Base-by-base conservation (phyloP, 1,140 invertebrate genomes). In the Arion vulgaris region DNA sequence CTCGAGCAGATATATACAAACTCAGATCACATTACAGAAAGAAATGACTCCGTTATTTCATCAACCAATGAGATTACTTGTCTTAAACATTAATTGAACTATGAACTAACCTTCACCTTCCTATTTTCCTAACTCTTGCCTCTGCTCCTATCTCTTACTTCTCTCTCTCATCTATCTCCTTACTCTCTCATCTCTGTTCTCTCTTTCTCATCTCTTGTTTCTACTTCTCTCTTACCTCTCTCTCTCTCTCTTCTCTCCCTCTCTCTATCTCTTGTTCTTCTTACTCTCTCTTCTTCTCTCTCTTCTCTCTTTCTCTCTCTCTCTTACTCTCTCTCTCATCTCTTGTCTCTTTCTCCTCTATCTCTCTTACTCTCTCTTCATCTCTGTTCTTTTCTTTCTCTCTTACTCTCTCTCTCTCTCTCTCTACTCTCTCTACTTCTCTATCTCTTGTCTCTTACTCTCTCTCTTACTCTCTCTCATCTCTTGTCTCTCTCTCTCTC, bases 231-330 rank as follows among this genome's bases (percentile, higher is more conserved):
- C n/a, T n/a, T 72, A 7, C 69, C 34, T 32, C 69, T 34, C 7
- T n/a, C 26, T 32, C 32, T 34, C 34, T n/a, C 26, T 72, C 69
- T 34, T 72, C 32, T 34, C 34, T n/a, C 34, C 26, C 32, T 72
- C 34, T 32, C 34, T 72, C 69, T 19, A 7, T 32, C 34, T 72
- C 69, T 72, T 72, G 17, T 72, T 72, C 69, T 72, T 72, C 69
- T 72, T 72, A 15, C 34, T 72, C 32, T 34, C n/a, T 72, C 32
- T 72, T 72, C 32, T 72, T 34, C 32, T 72, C 34, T 32, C 34
- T 72, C 32, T 72, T 34, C 32, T 72, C 34, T 32, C 34, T 72
- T 32, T 72, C 34, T 32, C 32, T 72, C 7, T 38, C 5, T 34
- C 5, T n/a, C 5, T 74, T 36, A 32, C 36, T 41, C 13, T 34